These are phyloP conservation scores for Acanthaster planci DNA, from an alignment of 35 echinoderm and acorn worm species.

Conservation along the genomic window DNA sequence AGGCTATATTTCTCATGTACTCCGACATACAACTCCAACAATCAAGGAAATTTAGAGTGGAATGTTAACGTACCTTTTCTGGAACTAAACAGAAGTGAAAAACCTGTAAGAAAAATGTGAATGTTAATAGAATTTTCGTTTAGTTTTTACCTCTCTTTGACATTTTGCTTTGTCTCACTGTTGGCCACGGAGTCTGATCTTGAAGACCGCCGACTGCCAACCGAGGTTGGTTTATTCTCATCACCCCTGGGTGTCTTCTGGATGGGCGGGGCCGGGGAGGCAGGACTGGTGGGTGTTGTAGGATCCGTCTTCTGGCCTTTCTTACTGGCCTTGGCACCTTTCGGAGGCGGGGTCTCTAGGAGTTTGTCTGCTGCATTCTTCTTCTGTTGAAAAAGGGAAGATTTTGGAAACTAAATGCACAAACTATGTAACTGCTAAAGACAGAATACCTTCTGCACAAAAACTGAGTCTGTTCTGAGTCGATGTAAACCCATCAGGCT, in stretches of 20 bases:
- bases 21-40: too few species aligned
- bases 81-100: too few species aligned
- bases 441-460: too few species aligned
- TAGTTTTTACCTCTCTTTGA: not conserved
- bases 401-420: too few species aligned
- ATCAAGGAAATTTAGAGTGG: too few species aligned
- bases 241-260: not conserved
- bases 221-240: conserved; percentile 24
- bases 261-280: not conserved
- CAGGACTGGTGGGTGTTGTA: not conserved
- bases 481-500: too few species aligned
- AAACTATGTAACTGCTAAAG: too few species aligned
- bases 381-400: conserved; percentile 42
- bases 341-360: conserved; percentile 39
- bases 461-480: too few species aligned
- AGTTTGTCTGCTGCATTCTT: conserved; percentile 53
- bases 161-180: not conserved
- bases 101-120: not conserved
- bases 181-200: not conserved
- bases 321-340: conserved; percentile 29
- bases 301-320: conserved; percentile 14
- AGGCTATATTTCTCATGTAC: too few species aligned
- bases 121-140: not conserved
- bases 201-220: not conserved
- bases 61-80: too few species aligned